These are phyloP conservation scores for Petrolisthes cinctipes DNA, from an alignment of 2,888 invertebrate species.

Conservation along the genomic window DNA sequence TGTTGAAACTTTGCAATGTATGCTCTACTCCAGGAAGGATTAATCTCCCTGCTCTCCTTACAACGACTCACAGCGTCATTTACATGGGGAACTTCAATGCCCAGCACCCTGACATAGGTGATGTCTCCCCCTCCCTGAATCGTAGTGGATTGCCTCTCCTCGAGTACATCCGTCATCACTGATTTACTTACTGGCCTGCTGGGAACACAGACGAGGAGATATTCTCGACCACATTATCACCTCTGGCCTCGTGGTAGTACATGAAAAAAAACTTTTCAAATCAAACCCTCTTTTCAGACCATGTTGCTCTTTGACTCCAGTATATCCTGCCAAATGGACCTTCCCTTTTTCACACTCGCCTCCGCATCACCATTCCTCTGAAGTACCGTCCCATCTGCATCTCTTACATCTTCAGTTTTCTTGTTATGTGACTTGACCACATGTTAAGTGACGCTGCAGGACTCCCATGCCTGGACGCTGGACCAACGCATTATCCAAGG, in stretches of 20 bases:
- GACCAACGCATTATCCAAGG: too few relatives aligned
- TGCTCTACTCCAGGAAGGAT: slow-evolving; percentile 2
- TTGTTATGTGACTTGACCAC: not conserved
- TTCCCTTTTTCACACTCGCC: not conserved
- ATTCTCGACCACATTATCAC: slow-evolving; percentile 34
- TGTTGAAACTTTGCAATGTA: slow-evolving; percentile 14
- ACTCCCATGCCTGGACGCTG: not conserved
- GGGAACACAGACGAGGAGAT: slow-evolving; percentile 14
- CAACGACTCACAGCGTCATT: too few relatives aligned
- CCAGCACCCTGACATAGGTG: not conserved
- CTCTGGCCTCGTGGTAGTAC: slow-evolving; percentile 17
- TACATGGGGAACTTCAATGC: slow-evolving; percentile 10
- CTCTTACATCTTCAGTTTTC: not conserved
- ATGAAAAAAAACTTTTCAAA: not conserved
- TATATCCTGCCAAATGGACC: not conserved
- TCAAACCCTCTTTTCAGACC: not conserved
- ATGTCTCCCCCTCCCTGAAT: slow-evolving; percentile 11
- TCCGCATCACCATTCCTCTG: not conserved
- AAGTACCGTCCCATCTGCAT: not conserved
- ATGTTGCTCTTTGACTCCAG: not conserved
- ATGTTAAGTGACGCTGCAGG: not conserved
- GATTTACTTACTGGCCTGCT: slow-evolving; percentile 21
- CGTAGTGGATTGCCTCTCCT: not conserved
- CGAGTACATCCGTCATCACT: slow-evolving; percentile 10
- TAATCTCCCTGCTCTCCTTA: not conserved